A percentile compares a stretch with the other conserved stretches of the same genome.
phyloP scores from a whole-genome alignment of 2,797 vertebrate species.

The Percopsis omiscomaycus region DNA sequence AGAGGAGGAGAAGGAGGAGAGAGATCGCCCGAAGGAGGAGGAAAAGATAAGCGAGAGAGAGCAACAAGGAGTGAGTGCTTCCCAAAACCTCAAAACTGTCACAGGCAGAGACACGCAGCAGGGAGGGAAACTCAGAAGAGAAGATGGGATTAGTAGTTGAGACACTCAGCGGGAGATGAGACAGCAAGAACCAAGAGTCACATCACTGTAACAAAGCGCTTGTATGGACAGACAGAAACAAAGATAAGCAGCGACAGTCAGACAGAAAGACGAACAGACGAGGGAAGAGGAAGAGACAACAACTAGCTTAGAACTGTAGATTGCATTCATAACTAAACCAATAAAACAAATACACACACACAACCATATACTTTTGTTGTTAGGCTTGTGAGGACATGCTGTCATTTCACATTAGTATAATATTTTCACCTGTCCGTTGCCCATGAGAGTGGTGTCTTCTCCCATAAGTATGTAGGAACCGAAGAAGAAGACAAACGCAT shows the following conservation, averaged over 20 bases:
- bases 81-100: conserved; percentile 32
- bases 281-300: conserved; percentile 19
- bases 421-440: conserved; percentile 92
- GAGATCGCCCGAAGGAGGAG: conserved; percentile 60
- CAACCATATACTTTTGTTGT: conserved; percentile 6
- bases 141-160: conserved; percentile 1
- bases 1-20: conserved; percentile 60
- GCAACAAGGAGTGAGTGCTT: conserved; percentile 45
- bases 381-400: background rate
- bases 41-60: conserved; percentile 42
- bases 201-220: conserved; percentile 4
- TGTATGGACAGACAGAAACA: conserved; percentile 10
- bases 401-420: background rate
- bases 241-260: conserved; percentile 11
- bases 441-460: conserved; percentile 91
- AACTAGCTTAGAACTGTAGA: conserved; percentile 5
- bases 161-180: conserved; percentile 3
- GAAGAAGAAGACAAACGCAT: conserved; percentile 96
- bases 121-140: conserved; percentile 9
- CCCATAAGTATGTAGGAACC: conserved; percentile 95
- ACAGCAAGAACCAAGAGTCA: background rate
- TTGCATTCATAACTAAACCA: background rate
- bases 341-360: background rate
- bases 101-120: conserved; percentile 31
- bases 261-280: conserved; percentile 17